Base-by-base conservation (phyloP, 2,888 invertebrate genomes). In the Calameuta filiformis region DNA sequence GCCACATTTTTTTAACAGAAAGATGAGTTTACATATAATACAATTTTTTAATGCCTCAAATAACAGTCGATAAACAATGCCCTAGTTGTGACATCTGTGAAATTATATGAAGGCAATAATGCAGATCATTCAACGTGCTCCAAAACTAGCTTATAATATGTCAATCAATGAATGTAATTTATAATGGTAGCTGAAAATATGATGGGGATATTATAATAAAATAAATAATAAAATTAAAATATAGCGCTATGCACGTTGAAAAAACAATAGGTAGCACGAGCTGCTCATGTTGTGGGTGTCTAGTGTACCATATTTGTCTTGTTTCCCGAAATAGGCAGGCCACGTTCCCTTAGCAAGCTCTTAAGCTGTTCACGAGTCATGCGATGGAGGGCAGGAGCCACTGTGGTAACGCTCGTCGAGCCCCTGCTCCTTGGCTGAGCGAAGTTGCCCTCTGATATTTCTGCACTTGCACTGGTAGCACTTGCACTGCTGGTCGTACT, bases 301-400 rank as follows among this genome's bases (percentile, higher is more conserved):
- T 82, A 80, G 81, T 86, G 86, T 90, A 90, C 90, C 90, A 87
- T 89, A 81, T 86, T 86, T 81, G 86, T 86, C 84, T 88, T 89
- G 85, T 85, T 89, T 84, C 87, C 87, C 84, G 85, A 83, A 82
- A 87, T 82, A 82, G 86, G 87, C 80, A 88, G 87, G 83, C 86
- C 85, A 85, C 87, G 88, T 84, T 87, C 88, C 85, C 87, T 89
- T 87, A 90, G 85, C 85, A 88, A 85, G 83, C 86, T 83, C 84
- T 86, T 87, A 87, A 89, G 87, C 83, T 88, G 87, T 86, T 87
- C 88, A 81, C 86, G 86, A 79, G 87, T 85, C 86, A 88, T 87
- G 83, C 85, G 86, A 84, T 86, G 87, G 83, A 87, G 85, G 78
- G 83, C 83, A 81, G 89, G 82, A 80, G 84, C 80, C 82, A 87